Conservation (phyloP, 2,113 vertebrate genomes). For the Sardina pilchardus region DNA sequence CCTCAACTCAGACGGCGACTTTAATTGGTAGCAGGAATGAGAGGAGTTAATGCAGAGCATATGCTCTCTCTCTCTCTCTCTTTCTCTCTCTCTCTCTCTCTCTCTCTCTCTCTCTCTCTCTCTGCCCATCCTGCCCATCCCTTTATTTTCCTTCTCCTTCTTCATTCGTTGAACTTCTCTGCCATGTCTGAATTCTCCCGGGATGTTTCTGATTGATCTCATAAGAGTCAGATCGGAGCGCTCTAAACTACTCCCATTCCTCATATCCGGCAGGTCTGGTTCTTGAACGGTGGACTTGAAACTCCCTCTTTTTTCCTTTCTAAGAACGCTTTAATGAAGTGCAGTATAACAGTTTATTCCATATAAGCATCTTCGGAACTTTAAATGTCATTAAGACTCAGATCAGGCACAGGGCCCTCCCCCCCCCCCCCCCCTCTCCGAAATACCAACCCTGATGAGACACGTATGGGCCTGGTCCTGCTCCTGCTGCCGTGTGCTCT, state of each 20-base stretch:
- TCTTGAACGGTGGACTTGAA: not conserved
- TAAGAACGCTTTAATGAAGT: not conserved
- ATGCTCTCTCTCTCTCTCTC: not conserved
- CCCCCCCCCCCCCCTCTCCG: not conserved
- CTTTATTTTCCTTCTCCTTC: conserved; percentile 27
- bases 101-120: conserved; percentile 21
- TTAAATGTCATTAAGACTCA: not conserved
- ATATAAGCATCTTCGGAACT: not conserved
- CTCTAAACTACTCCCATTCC: not conserved
- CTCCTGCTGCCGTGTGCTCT: not conserved
- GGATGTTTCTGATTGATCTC: not conserved
- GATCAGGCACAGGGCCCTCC: not conserved
- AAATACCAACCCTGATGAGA: not conserved
- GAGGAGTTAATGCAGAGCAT: conserved; percentile 35
- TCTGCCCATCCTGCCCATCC: not conserved
- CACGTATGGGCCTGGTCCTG: not conserved
- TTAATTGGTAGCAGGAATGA: conserved; percentile 38
- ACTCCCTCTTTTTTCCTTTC: not conserved
- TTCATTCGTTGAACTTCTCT: conserved; percentile 5
- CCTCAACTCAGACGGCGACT: not conserved
- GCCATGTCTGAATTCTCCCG: not conserved
- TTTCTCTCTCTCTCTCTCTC: not conserved
- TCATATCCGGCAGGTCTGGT: not conserved
- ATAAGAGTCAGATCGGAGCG: not conserved
- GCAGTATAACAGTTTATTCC: not conserved